phyloP scores from a whole-genome alignment of 2,113 vertebrate species.

The Ptilorrhoa leucosticta region DNA sequence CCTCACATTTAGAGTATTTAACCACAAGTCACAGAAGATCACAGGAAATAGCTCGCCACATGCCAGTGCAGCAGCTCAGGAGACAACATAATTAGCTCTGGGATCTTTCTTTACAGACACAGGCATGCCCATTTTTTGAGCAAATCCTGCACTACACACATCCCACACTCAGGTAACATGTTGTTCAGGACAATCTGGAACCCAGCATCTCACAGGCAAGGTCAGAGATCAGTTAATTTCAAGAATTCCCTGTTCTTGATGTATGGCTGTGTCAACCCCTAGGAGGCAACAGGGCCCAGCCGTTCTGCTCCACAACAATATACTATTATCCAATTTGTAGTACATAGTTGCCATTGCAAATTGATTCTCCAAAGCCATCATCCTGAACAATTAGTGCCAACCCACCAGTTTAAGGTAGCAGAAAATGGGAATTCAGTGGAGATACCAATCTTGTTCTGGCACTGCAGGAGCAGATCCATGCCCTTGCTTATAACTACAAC shows the following conservation, averaged over 20 bases:
- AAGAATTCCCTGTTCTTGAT: background rate
- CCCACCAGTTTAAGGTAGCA: background rate
- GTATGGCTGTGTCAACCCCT: background rate
- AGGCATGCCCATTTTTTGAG: background rate
- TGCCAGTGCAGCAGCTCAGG: background rate
- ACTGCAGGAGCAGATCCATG: background rate
- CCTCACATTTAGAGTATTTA: background rate
- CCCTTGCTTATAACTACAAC: background rate
- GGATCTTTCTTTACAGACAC: background rate
- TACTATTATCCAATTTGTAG: background rate
- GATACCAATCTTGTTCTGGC: background rate
- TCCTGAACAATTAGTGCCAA: background rate
- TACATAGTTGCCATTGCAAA: background rate
- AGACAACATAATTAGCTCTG: background rate
- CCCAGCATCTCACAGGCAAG: background rate
- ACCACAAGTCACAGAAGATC: background rate
- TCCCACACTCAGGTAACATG: accelerated
- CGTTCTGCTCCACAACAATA: background rate
- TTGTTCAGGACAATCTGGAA: background rate
- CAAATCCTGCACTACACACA: background rate
- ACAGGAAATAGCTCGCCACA: background rate
- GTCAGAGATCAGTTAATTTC: background rate
- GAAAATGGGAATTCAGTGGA: background rate
- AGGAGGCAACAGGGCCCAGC: background rate
- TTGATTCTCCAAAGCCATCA: background rate